Evolutionary conservation across 2,888 invertebrate genomes (phyloP), one percentile per base, ranked within the genome.

Genomic region (Agriopis leucophaearia): DNA sequence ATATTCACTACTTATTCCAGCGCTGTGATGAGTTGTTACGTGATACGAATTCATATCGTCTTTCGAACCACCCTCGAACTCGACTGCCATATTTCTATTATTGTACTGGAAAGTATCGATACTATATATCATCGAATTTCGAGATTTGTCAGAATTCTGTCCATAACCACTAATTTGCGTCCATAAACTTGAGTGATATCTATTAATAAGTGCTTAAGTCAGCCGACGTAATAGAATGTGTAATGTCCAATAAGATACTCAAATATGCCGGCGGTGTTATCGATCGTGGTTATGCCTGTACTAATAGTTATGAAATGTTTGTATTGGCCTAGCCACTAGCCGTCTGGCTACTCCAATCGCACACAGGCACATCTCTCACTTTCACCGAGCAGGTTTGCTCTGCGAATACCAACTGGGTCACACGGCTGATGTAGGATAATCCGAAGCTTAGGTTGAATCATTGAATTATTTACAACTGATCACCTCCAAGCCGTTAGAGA

Each of bases 291-390:
- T 80, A 78, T 76, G 79, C 79, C 75, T 82, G 79, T 81, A 81
- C 81, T 80, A 79, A 27, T 78, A 74, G 84, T 91, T 91, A 89
- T 82, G 88, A 90, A 91, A 91, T 89, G 80, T 88, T 85, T 86
- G 81, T 83, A 84, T 83, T 85, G 78, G 78, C 15, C 58, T 54
- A 18, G 47, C 38, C 55, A 56, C 55, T 15, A 52, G 48, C 79
- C 79, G 82, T 81, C 79, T 82, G 81, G 78, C 80, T 73, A 79
- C 79, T 85, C 81, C 81, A 82, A 81, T 78, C 79, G 80, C 80
- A 78, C 76, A 77, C 78, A 77, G 77, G 76, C 79, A 81, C 81
- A 86, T 90, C 88, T 86, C 83, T 83, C 86, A 90, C 92, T 92
- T 92, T 92, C 92, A 89, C 91, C 87, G 77, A 80, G 83, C 81